Conservation (phyloP, 2,888 invertebrate genomes). For the Pediacus dermestoides region DNA sequence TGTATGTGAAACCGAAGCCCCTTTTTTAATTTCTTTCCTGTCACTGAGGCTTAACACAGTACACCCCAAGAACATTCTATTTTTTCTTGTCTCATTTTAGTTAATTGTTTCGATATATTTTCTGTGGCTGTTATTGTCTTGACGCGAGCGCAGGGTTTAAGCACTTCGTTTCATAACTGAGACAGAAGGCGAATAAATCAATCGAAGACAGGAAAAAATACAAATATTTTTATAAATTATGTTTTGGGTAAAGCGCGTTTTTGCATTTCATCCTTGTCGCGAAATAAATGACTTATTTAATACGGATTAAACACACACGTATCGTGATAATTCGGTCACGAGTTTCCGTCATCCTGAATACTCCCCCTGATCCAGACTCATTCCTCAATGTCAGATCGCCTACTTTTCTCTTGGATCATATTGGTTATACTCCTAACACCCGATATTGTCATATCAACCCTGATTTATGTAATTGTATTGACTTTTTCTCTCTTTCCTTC, state of each 20-base stretch:
- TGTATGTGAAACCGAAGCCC: slow-evolving; percentile 6
- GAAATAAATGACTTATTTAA: slow-evolving; percentile 33
- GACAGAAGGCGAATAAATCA: too few species aligned
- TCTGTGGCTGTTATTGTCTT: too few species aligned
- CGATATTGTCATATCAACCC: slow-evolving; percentile 46
- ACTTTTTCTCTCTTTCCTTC: slow-evolving; percentile 37
- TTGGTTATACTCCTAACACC: slow-evolving; percentile 46
- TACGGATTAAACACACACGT: slow-evolving; percentile 31
- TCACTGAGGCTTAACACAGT: slow-evolving; percentile 38
- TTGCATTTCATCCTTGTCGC: too few species aligned
- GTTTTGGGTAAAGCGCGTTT: too few species aligned
- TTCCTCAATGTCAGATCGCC: slow-evolving; percentile 37
- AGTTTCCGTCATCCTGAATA: slow-evolving; percentile 28
- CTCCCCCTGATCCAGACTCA: slow-evolving; percentile 22
- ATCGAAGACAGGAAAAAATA: too few species aligned
- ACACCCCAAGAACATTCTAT: slow-evolving; percentile 35
- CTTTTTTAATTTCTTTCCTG: slow-evolving; percentile 44
- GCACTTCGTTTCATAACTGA: too few species aligned
- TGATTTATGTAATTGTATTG: slow-evolving; percentile 50
- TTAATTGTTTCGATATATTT: slow-evolving; percentile 47
- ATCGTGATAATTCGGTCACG: slow-evolving; percentile 38
- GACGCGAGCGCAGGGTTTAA: too few species aligned
- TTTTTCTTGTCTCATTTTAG: slow-evolving; percentile 45
- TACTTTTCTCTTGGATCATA: slow-evolving; percentile 38
- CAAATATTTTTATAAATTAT: too few species aligned